Conservation (phyloP, 2,113 vertebrate genomes). For the Hemicordylus capensis region DNA sequence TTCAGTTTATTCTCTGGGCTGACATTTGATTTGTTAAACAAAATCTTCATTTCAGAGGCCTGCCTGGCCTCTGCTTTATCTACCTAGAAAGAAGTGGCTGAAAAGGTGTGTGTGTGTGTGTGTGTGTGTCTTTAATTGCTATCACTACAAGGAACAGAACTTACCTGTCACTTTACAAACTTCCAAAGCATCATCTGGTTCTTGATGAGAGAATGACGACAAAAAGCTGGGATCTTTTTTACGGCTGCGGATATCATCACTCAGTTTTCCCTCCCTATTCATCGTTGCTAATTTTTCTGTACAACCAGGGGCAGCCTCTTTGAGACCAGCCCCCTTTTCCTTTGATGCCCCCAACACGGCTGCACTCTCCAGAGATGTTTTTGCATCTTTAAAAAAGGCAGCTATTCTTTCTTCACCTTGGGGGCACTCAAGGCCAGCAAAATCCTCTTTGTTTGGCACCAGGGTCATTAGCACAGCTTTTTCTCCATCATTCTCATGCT, state of each 20-base stretch:
- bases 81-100: background rate
- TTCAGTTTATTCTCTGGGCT: background rate
- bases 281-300: background rate
- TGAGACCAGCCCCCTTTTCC: conserved; percentile 12
- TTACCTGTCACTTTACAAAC: conserved; percentile 36
- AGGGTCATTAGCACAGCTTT: conserved; percentile 33
- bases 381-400: conserved; percentile 38
- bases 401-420: conserved; percentile 41
- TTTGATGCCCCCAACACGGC: background rate
- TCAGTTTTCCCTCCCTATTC: conserved; percentile 39
- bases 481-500: conserved; percentile 43
- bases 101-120: no score
- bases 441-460: conserved; percentile 30
- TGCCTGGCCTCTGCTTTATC: background rate
- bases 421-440: conserved; percentile 33
- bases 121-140: background rate
- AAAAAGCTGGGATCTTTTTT: conserved; percentile 40
- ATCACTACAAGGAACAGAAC: background rate
- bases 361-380: conserved; percentile 18
- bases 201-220: background rate
- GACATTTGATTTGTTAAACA: background rate
- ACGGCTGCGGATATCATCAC: background rate
- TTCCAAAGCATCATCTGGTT: conserved; percentile 40
- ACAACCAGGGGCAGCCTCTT: conserved; percentile 17
- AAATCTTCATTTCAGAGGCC: background rate